A percentile compares a stretch with the other conserved stretches of the same genome.
Evolutionary conservation across 2,797 vertebrate species (phyloP).

Genomic region (Lycodopsis pacificus): DNA sequence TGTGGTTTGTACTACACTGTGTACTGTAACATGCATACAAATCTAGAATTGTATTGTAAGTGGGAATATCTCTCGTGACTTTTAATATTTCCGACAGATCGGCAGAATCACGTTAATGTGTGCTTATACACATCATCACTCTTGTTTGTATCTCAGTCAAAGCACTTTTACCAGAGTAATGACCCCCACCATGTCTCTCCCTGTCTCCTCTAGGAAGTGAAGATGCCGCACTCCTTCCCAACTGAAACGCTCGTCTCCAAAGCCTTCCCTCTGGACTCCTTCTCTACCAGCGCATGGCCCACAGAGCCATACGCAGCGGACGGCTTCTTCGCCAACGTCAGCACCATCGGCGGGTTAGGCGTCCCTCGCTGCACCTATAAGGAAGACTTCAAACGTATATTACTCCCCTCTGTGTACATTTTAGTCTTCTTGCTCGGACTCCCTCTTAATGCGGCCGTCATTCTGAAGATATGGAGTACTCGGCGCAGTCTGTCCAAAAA

Average conservation of each 20-base stretch:
- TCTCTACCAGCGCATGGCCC: conserved; percentile 13
- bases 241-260: conserved; percentile 40
- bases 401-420: conserved; percentile 92
- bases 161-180: neutral
- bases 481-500: conserved; percentile 86
- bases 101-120: neutral
- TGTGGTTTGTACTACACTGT: too few species aligned
- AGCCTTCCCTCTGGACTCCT: conserved; percentile 29
- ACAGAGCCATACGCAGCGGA: conserved; percentile 26
- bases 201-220: conserved; percentile 70
- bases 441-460: conserved; percentile 90
- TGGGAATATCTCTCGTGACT: neutral
- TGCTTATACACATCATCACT: neutral
- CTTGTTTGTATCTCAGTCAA: neutral
- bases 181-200: neutral
- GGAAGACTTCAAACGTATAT: conserved; percentile 92
- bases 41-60: neutral
- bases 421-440: conserved; percentile 89
- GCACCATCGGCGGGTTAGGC: conserved; percentile 11
- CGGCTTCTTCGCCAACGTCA: neutral
- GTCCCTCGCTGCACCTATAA: conserved; percentile 88
- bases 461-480: conserved; percentile 89
- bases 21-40: neutral
- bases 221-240: conserved; percentile 57
- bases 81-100: neutral